A percentile compares a stretch with the other conserved stretches of the same genome.
phyloP scores from a whole-genome alignment of 2,888 invertebrate species.

The Dolomedes plantarius region DNA sequence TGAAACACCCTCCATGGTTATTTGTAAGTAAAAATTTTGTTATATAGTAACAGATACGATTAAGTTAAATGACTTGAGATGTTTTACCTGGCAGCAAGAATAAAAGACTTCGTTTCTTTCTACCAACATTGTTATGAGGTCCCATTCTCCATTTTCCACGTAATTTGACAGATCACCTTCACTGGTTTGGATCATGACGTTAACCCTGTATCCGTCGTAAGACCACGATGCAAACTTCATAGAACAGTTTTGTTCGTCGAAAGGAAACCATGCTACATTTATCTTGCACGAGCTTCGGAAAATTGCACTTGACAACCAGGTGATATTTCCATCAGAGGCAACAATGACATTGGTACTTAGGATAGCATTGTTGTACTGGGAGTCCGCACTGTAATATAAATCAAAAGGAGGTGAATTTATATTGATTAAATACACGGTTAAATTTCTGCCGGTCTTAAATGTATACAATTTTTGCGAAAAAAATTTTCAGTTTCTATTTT shows the following conservation, averaged over 20 bases:
- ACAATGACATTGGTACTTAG: conserved; percentile 81
- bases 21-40: too few relatives aligned
- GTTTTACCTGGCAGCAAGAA: conserved; percentile 79
- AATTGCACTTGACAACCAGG: conserved; percentile 81
- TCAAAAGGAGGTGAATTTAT: too few relatives aligned
- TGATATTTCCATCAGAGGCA: conserved; percentile 79
- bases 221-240: conserved; percentile 80
- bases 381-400: conserved; percentile 78
- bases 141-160: conserved; percentile 81
- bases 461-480: too few relatives aligned
- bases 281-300: conserved; percentile 80
- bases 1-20: too few relatives aligned
- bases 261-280: conserved; percentile 80
- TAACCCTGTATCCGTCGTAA: conserved; percentile 79
- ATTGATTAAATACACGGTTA: too few relatives aligned
- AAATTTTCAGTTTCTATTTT: too few relatives aligned
- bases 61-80: too few relatives aligned
- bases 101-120: conserved; percentile 79
- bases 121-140: conserved; percentile 79
- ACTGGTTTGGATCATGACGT: conserved; percentile 77
- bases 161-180: conserved; percentile 80
- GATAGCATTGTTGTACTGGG: conserved; percentile 80
- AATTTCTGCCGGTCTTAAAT: too few relatives aligned
- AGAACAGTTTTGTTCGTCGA: conserved; percentile 80
- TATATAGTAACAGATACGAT: too few relatives aligned